Evolutionary conservation across 1,140 invertebrate genomes (phyloP), one percentile per base, ranked within the genome.

Genomic region (Lineus longissimus): DNA sequence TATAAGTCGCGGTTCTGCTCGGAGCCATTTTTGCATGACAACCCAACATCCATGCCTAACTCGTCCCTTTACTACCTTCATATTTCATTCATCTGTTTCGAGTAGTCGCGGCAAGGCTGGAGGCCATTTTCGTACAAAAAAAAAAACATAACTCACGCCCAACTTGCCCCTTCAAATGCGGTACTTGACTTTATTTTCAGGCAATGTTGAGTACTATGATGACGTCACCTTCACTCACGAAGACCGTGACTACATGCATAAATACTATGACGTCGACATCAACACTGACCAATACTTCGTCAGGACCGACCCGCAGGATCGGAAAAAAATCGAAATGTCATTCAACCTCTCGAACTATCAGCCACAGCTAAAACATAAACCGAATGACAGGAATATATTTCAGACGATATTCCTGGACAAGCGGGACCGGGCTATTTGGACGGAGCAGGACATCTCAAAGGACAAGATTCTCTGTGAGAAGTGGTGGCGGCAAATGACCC

Each of bases 321-420:
- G 68, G 2, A 57, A 66, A 11, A 74, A 72, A 55, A 65, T 75
- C 11, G 75, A 75, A 61, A 75, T 75, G 73, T 74, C 73, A 7
- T 77, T 77, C 55, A 75, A 75, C 67, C 64, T 77, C 27, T 69
- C 72, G 17, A 75, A 74, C 22, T 77, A 74, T 43, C 73, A 75
- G 58, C 73, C 75, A 11, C 72, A 77, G 51, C 55, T 77, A 15
- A 75, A 72, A 59, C 61, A 51, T n/a, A n/a, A n/a, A n/a, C n/a
- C n/a, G n/a, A 68, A 64, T 9, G 36, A 54, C 0, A 55, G 68
- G 60, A 72, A 73, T 43, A 67, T 72, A n/a, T 74, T 71, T 59
- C 73, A 77, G 47, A 77, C 75, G 11, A 75, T 77, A 40, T 77
- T 70, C 60, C 62, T 77, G 0, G 69, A 77, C 62, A 69, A 75